Base-by-base conservation (phyloP, 2,113 vertebrate species). In the Alosa alosa region DNA sequence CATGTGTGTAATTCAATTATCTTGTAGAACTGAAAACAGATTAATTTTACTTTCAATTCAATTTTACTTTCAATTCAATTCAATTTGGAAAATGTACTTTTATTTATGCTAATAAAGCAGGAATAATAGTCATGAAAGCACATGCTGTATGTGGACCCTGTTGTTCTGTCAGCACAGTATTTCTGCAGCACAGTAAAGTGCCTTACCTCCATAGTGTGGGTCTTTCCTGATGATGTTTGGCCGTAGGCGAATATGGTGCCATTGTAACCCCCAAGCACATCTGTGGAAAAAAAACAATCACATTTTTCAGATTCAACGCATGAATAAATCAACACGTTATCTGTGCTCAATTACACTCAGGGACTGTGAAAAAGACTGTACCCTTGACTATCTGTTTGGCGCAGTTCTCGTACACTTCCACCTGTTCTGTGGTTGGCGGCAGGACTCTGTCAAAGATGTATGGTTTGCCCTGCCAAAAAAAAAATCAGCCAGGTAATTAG, bases 211-310 rank as follows among this genome's bases (percentile, higher is more conserved):
- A 99, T 99, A 0, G 98, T 99, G 88, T 99, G 98, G 0, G 98
- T 99, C 92, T 99, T 99, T 88, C 98, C 98, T 81, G 98, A 99
- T 0, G 98, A 96, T 0, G 98, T 99, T 91, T 99, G 98, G 20
- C 98, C 98, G 11, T 99, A 99, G 0, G 98, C 98, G 88, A 99
- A 99, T 93, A 99, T 98, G 0, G 98, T 99, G 78, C 98, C 98
- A 1, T 99, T 99, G 83, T 99, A 99, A 31, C 98, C 98, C 44
- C 96, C 97, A 86, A 99, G 94, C 72, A 99, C 98, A 96, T 97
- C 97, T 97, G 91, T n/a, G 89, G 87, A 82, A 50, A 85, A 85
- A 50, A 64, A 50, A 84, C 18, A 72, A 4, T 91, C 89, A 92
- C 83, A 1, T 86, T 1, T 49, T 83, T 83, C 50, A 36, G 22